Evolutionary conservation across 2,113 vertebrate genomes (phyloP), one percentile per base, ranked within the genome.

Genomic region (Quiscalus mexicanus): DNA sequence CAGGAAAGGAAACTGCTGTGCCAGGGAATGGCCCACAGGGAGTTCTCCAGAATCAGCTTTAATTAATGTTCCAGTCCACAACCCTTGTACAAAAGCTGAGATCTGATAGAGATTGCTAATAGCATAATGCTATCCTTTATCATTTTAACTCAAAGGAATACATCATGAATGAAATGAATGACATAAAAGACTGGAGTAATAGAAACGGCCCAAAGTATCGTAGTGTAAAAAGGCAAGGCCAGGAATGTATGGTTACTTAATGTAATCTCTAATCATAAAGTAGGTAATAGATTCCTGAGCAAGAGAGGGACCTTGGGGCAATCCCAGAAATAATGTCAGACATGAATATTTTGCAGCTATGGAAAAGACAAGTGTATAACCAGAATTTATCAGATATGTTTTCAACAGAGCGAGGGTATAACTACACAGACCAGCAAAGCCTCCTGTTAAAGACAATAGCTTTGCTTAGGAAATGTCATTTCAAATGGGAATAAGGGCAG

Each of bases 61-160:
- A 93, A 91, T 94, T 91, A 94, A 84, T 39, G 60, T 93, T 94
- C 76, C 68, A 91, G 73, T 74, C 25, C 18, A 81, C 84, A 94
- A 50, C 30, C 25, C 33, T 65, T 50, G 59, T 59, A 81, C 75
- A 92, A 92, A 95, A 92, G 49, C 69, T 84, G 77, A 81, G 64
- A 77, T 92, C 69, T 81, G 84, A 63, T 50, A 58, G 59, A 62
- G 59, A 74, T 41, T 84, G 35, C 23, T 91, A 84, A 91, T 63
- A 84, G 20, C 42, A 63, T 81, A 89, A 81, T 33, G 20, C 39
- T 76, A 31, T 52, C 31, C 71, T 89, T 86, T 80, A 73, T 88
- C 15, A 52, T 87, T 89, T 90, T 64, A 87, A 39, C 59, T 94
- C 64, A 74, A 87, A 92, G 37, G 73, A 91, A 82, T 74, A 59